Percentiles rank a stretch among this genome's conserved stretches.
These are phyloP conservation scores for Teleopsis dalmanni DNA, from an alignment of 1,140 invertebrate genomes.

Conservation along the genomic window DNA sequence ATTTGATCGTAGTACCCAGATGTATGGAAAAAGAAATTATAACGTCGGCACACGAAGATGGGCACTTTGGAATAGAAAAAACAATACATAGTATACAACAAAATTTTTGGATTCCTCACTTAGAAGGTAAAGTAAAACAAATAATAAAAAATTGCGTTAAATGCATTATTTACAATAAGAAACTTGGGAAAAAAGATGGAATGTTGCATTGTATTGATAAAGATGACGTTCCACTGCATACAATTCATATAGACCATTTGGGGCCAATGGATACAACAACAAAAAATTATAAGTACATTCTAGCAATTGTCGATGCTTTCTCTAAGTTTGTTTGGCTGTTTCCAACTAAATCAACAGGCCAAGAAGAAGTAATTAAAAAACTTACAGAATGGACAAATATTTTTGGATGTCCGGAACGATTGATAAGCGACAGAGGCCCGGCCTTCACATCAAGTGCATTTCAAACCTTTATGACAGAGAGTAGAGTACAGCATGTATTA, in stretches of 20 bases:
- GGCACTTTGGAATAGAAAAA: slow-evolving; percentile 40
- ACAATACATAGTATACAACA: slow-evolving; percentile 34
- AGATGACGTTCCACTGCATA: slow-evolving; percentile 11
- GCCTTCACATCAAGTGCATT: slow-evolving; percentile 20
- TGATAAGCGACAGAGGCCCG: slow-evolving; percentile 17
- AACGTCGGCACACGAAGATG: slow-evolving; percentile 26
- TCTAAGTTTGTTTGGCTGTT: slow-evolving; percentile 43
- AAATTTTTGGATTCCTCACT: slow-evolving; percentile 40
- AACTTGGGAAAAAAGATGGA: slow-evolving; percentile 1
- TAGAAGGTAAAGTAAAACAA: slow-evolving; percentile 29
- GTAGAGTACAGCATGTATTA: no score
- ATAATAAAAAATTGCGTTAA: slow-evolving; percentile 29
- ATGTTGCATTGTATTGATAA: background rate
- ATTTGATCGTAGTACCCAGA: slow-evolving; percentile 27
- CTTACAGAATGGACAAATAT: slow-evolving; percentile 14
- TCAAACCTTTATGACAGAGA: no score
- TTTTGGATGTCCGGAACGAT: slow-evolving; percentile 32
- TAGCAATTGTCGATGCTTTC: slow-evolving; percentile 40
- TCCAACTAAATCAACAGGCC: slow-evolving; percentile 31
- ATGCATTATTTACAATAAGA: slow-evolving; percentile 24
- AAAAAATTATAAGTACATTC: slow-evolving; percentile 41
- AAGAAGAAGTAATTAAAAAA: slow-evolving; percentile 14
- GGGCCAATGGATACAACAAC: slow-evolving; percentile 37
- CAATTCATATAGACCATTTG: slow-evolving; percentile 15
- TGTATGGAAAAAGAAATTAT: slow-evolving; percentile 29